Evolutionary conservation across 2,888 invertebrate species (phyloP), one percentile per base, ranked within the genome.

Genomic region (Tetranychus piercei): DNA sequence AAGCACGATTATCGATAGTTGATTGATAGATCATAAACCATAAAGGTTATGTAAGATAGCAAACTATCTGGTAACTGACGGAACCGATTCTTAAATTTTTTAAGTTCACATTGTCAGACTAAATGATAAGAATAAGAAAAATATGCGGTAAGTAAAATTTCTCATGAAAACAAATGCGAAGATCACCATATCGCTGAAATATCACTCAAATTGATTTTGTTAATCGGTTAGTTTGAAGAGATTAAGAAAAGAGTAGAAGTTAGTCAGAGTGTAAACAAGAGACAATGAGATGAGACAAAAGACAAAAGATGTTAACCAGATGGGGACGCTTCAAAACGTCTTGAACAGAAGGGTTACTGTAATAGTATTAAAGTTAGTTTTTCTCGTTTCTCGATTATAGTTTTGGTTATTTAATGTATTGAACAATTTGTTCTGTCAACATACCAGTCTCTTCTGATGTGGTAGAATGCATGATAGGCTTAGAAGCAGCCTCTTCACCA

Each of bases 401-500:
- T 34, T 4, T 34, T 34, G 34, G 34, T 34, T 34, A 34, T 34
- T 34, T 34, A 34, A 34, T 34, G 34, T 34, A 34, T 34, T 34
- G 34, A 34, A 55, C 55, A 15, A 55, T 55, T 20, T 20, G 73
- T 18, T 23, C 11, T 18, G 34, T 34, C 34, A 73, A 73, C 94
- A 89, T 94, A 97, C 97, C 96, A 89, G 94, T 95, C 90, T 96
- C 96, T 83, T 92, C 91, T 79, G 34, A 34, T 34, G 34, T 34
- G 34, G 96, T 96, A 86, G 90, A 90, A 81, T 94, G 90, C 81
- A 89, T 88, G 86, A 94, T 89, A 78, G 93, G 92, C 84, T 89
- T 90, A 80, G 94, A 94, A 81, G 89, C 88, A 78, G 91, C 96
- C 78, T 97, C 96, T 84, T 94, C 94, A 82, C 97, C 97, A 80